A percentile compares a stretch with the other conserved stretches of the same genome.
Conservation (phyloP, 2,113 vertebrate genomes). For the Murina feae region DNA sequence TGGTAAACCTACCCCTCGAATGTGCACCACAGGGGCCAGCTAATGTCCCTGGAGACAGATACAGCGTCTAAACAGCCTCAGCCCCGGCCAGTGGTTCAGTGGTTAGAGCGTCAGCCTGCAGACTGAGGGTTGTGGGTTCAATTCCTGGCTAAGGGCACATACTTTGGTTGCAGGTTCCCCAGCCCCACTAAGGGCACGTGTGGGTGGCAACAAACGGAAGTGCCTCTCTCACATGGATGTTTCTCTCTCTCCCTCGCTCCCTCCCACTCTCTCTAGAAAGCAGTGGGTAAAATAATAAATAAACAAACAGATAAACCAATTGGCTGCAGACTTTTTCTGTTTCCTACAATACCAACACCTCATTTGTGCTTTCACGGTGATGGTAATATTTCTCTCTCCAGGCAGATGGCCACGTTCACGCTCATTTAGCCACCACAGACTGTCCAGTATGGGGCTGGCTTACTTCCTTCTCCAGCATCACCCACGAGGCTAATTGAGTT, state of each 20-base stretch:
- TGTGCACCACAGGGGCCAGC: neutral
- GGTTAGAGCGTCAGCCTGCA: too few species aligned
- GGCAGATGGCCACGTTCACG: rapidly evolving
- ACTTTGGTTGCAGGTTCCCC: too few species aligned
- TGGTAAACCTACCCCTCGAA: neutral
- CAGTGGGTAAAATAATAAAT: too few species aligned
- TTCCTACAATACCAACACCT: neutral
- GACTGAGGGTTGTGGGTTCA: too few species aligned
- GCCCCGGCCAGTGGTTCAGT: too few species aligned
- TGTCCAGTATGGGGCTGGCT: neutral
- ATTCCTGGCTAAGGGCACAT: too few species aligned
- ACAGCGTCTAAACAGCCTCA: neutral
- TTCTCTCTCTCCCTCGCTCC: too few species aligned
- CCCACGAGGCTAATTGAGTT: neutral
- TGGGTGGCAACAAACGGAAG: too few species aligned
- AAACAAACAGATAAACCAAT: neutral
- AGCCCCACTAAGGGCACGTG: too few species aligned
- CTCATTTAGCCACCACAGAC: neutral
- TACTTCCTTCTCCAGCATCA: neutral
- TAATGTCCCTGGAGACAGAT: neutral
- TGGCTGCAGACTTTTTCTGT: neutral
- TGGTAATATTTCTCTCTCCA: neutral
- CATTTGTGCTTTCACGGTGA: neutral
- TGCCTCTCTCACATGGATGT: too few species aligned
- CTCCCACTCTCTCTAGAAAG: too few species aligned